Evolutionary conservation across 2,888 invertebrate genomes (phyloP).

Genomic region (Cyclophora albipunctata): DNA sequence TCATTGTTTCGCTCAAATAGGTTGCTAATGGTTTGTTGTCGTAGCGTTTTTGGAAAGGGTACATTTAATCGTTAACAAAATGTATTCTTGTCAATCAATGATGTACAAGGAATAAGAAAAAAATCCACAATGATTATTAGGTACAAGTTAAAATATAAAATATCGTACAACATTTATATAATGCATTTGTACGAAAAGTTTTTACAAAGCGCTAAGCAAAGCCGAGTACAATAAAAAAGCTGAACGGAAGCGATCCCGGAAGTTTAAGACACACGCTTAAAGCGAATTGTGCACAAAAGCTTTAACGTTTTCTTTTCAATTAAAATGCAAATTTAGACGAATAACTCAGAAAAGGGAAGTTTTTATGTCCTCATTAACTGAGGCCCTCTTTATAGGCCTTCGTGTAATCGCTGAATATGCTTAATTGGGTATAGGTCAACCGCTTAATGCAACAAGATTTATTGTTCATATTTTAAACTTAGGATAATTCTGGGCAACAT

Average conservation of each 20-base stretch:
- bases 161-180: too few species aligned
- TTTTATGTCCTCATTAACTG: conserved; percentile 54
- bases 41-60: too few species aligned
- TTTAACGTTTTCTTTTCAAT: conserved; percentile 47
- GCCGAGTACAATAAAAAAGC: conserved; percentile 4
- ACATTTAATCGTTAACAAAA: too few species aligned
- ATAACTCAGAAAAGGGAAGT: conserved; percentile 51
- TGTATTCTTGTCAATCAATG: too few species aligned
- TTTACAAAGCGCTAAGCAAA: background rate
- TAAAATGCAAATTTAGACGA: conserved; percentile 54
- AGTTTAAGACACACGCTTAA: conserved; percentile 9
- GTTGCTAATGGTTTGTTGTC: too few species aligned
- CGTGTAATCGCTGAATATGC: conserved; percentile 44
- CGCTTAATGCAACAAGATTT: conserved; percentile 28
- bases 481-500: too few species aligned
- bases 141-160: too few species aligned
- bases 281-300: conserved; percentile 27
- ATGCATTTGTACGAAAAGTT: too few species aligned
- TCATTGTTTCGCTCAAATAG: too few species aligned
- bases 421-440: conserved; percentile 40
- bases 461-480: background rate
- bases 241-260: conserved; percentile 8
- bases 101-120: too few species aligned
- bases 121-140: too few species aligned
- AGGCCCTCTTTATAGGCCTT: conserved; percentile 38